These are phyloP conservation scores for Bombus waltoni DNA, from an alignment of 1,140 invertebrate genomes.

Conservation along the genomic window DNA sequence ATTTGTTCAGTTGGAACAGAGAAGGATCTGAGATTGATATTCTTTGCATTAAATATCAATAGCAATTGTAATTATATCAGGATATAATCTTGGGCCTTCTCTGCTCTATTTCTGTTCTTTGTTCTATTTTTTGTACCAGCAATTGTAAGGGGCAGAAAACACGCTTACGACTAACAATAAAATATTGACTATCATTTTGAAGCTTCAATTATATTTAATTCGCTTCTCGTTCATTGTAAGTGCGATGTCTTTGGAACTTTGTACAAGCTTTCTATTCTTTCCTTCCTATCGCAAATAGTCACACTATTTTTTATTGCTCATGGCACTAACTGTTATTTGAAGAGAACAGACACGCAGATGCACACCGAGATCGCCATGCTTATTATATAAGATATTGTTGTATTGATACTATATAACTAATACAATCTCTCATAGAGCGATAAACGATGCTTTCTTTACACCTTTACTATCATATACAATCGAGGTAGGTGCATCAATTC, in stretches of 20 bases:
- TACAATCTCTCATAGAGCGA: conserved; percentile 12
- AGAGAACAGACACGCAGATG: conserved; percentile 19
- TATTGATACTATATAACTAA: conserved; percentile 5
- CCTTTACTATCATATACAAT: conserved; percentile 5
- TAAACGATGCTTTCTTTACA: conserved; percentile 17
- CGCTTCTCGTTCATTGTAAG: conserved; percentile 13
- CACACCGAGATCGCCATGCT: conserved; percentile 6
- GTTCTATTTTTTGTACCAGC: conserved; percentile 13
- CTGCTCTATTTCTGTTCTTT: conserved; percentile 51
- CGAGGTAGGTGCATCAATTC: conserved; percentile 36
- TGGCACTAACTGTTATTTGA: conserved; percentile 22
- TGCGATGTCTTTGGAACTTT: background rate
- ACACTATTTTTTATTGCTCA: conserved; percentile 6
- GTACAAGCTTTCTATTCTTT: conserved; percentile 8
- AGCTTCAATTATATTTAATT: conserved; percentile 46
- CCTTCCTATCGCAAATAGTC: background rate
- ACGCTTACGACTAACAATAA: conserved; percentile 14
- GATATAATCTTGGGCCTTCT: conserved; percentile 45
- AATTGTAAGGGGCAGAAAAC: conserved; percentile 13
- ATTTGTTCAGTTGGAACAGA: conserved; percentile 55
- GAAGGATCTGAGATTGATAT: conserved; percentile 48
- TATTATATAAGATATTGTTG: conserved; percentile 11
- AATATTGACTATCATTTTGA: conserved; percentile 9
- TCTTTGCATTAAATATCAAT: background rate
- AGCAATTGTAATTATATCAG: background rate